Evolutionary conservation across 2,888 invertebrate species (phyloP), one percentile per base, ranked within the genome.

Genomic region (Eristalis pertinax): DNA sequence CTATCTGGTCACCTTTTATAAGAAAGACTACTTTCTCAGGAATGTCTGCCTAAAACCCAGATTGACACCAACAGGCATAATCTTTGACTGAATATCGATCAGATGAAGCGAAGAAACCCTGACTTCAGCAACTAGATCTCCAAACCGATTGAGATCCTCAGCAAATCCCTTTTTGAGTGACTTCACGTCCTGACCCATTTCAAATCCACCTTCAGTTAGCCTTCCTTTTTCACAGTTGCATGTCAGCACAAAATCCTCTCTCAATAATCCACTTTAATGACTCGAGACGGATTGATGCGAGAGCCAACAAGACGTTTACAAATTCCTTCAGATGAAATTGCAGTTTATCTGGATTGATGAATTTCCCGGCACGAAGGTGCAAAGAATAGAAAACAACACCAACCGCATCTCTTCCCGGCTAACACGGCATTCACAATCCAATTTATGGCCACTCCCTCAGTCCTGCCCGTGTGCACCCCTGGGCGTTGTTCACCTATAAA

Each of bases 361-460:
- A 13, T 29, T 63, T 29, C 8, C 38, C 38, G n/a, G 1, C 8
- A 2, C 15, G 29, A 15, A 0, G 32, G 0, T 4, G 29, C 4
- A 4, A 19, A 43, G 5, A 69, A 26, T 19, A 50, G 50, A 50
- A 50, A 4, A 8, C 60, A 50, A 50, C 38, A 58, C 56, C 19
- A 24, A 41, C 38, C 26, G n/a, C n/a, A 24, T 41, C 13, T 15
- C 67, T 35, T 11, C 24, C 64, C n/a, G 62, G 26, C 15, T 43
- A 26, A 32, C 72, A 32, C 29, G 35, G 24, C 22, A 32, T 56
- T 73, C 65, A 15, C 58, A 64, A 64, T 64, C 56, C 22, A 68
- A 67, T 80, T 68, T 68, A 63, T n/a, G 24, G 26, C 50, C 68
- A 41, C 63, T 62, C 63, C 69, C 29, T 68, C 22, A 13, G 7